phyloP scores from a whole-genome alignment of 2,797 vertebrate species.

The Microctenopoma steveboyesi region DNA sequence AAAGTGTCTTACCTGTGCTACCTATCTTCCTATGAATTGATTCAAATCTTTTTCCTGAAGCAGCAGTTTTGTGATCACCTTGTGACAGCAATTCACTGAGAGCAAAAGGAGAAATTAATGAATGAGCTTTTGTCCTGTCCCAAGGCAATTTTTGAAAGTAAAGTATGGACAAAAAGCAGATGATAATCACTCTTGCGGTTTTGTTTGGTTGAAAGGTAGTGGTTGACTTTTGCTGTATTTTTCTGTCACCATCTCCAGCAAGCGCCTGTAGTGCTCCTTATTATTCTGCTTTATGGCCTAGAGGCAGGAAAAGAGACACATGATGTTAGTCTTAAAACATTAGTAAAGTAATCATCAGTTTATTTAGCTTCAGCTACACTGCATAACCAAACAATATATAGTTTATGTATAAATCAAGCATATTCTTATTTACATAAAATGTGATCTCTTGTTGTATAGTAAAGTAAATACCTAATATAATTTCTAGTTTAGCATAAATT shows the following conservation, averaged over 20 bases:
- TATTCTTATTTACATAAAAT: neutral
- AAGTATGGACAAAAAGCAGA: neutral
- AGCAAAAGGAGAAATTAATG: constrained; percentile 6
- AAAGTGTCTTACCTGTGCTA: constrained; percentile 63
- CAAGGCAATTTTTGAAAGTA: neutral
- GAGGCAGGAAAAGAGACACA: constrained; percentile 17
- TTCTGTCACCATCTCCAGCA: constrained; percentile 84
- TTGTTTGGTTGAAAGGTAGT: constrained; percentile 82
- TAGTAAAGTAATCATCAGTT: neutral
- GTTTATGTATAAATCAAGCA: too few species aligned
- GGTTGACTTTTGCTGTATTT: constrained; percentile 82
- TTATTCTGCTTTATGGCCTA: constrained; percentile 83
- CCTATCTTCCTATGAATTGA: constrained; percentile 58
- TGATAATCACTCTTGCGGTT: constrained; percentile 78
- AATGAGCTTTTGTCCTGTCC: neutral
- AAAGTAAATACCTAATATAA: neutral
- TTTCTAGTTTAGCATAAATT: neutral
- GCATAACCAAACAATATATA: too few species aligned
- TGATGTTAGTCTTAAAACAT: neutral
- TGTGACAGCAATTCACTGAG: constrained; percentile 66
- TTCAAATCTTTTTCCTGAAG: constrained; percentile 69
- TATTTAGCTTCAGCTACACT: too few species aligned
- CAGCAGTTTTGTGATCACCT: constrained; percentile 59
- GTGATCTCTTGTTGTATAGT: neutral
- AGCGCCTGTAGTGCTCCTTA: constrained; percentile 82